Base-by-base conservation (phyloP, 2,888 invertebrate genomes). In the Achlya flavicornis region DNA sequence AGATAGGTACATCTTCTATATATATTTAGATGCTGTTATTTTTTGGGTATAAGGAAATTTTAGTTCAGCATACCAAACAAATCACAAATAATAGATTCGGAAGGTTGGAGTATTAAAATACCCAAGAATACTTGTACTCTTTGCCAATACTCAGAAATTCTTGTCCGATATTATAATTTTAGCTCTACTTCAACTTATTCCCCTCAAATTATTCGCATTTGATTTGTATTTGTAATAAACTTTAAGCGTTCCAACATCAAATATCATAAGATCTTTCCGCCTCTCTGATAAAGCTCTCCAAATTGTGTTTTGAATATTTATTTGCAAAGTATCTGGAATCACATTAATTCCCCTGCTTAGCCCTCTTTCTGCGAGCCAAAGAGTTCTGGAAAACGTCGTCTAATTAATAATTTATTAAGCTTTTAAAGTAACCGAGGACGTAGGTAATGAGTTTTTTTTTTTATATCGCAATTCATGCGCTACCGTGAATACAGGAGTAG, bases 381-480 rank as follows among this genome's bases (percentile, higher is more conserved):
- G 84, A 84, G 80, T 84, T 86, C 76, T 74, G 66, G 76, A 81
- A 84, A 85, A 83, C 74, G 71, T 78, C 72, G 73, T 76, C 77
- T 79, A 85, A 86, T 91, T 88, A 89, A 87, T 88, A 77, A 89
- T 90, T 87, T 87, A 90, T 84, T 78, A 87, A 77, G 86, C 88
- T 88, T 84, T 41, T 85, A 85, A 84, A 84, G 81, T 77, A 83
- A 75, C 76, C 73, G 70, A 74, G 78, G 72, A 80, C 77, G 74
- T 69, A 67, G 66, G 79, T 86, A 88, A 85, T 77, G 80, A 86
- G 75, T 66, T n/a, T 70, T 77, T 82, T n/a, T 79, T 78, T 74
- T 76, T 84, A 84, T 81, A 77, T 66, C 75, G 75, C 74, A 66
- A 65, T 66, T 69, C 62, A 64, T 64, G 66, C 63, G 73, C 77